Base-by-base conservation (phyloP, 2,113 vertebrate species). In the Chaetodon trifascialis region DNA sequence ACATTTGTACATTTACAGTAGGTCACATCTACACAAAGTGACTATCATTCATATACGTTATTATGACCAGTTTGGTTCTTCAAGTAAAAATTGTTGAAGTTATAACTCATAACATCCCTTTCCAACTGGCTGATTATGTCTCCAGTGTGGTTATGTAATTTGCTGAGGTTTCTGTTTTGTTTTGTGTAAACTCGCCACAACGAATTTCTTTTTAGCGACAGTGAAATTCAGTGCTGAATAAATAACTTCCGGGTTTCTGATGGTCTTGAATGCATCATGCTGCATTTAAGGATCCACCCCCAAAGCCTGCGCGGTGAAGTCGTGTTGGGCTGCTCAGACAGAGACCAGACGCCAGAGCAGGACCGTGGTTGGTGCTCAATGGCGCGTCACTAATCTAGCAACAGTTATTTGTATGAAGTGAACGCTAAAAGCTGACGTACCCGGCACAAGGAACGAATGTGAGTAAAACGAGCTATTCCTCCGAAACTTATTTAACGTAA, bases 351-450 rank as follows among this genome's bases (percentile, higher is more conserved):
- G 23, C 54, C 23, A 14, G 2, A 14, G 19, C 17, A 40, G 36
- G 10, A 0, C 19, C 0, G 11, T 2, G 9, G 15, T 8, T n/a
- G 6, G 11, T 8, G 23, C 7, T 16, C 0, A 1, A 9, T 34
- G 42, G 34, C 4, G 17, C n/a, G 23, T 59, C 59, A 12, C 11
- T 59, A 25, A 54, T 2, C 6, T 2, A 11, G 0, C 2, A 0
- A 14, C 19, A 11, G 1, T 7, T 23, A 5, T 2, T 38, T 30
- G 11, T 21, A 5, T 14, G 23, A 54, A 25, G 23, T 15, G 15
- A 51, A 17, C 47, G 15, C 15, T 3, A 30, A 30, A 46, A 25
- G 21, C 6, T 1, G 8, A 65, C 1, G 2, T 15, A 8, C 11
- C 36, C 15, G 11, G 51, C 44, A 2, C 0, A 25, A 10, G 11